phyloP scores from a whole-genome alignment of 2,113 vertebrate species.

The Forbesichthys papilliferus region DNA sequence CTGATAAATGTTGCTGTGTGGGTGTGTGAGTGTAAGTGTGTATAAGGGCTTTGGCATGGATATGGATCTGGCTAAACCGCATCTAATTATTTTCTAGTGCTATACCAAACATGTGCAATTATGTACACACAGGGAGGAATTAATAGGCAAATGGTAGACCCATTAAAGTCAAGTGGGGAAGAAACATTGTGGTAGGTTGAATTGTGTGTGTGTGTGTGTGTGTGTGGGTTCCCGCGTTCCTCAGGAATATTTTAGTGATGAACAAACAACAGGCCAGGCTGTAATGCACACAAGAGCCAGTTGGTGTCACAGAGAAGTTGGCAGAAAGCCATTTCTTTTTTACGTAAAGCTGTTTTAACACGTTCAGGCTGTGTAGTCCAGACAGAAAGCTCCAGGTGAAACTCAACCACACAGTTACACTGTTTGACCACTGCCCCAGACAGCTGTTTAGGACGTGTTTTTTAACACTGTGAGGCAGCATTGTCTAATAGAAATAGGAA shows the following conservation, averaged over 20 bases:
- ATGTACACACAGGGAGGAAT: slow-evolving; percentile 9
- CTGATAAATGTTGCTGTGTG: slow-evolving; percentile 28
- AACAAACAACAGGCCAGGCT: slow-evolving; percentile 44
- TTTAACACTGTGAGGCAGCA: slow-evolving; percentile 15
- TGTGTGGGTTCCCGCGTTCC: slow-evolving; percentile 29
- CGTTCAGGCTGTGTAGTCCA: slow-evolving; percentile 2
- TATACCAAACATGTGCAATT: slow-evolving; percentile 22
- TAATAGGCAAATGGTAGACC: slow-evolving; percentile 23
- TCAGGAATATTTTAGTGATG: slow-evolving; percentile 40
- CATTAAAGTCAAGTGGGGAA: slow-evolving; percentile 29
- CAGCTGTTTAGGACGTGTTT: slow-evolving; percentile 12
- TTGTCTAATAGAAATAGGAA: slow-evolving; percentile 12
- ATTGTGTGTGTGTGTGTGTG: slow-evolving; percentile 20
- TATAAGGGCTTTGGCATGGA: slow-evolving; percentile 16
- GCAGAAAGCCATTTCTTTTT: slow-evolving; percentile 8
- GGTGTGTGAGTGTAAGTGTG: slow-evolving; percentile 18
- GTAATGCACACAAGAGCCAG: slow-evolving; percentile 17
- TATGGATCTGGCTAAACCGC: slow-evolving; percentile 25
- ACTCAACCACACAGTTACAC: slow-evolving; percentile 12
- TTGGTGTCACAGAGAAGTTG: background rate
- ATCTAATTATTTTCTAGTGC: slow-evolving; percentile 18
- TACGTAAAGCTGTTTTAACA: slow-evolving; percentile 28
- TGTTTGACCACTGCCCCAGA: background rate
- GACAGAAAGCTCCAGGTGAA: slow-evolving; percentile 9
- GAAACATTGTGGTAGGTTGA: slow-evolving; percentile 9